These are phyloP conservation scores for Tipula helvola DNA, from an alignment of 2,888 invertebrate species.

Conservation along the genomic window DNA sequence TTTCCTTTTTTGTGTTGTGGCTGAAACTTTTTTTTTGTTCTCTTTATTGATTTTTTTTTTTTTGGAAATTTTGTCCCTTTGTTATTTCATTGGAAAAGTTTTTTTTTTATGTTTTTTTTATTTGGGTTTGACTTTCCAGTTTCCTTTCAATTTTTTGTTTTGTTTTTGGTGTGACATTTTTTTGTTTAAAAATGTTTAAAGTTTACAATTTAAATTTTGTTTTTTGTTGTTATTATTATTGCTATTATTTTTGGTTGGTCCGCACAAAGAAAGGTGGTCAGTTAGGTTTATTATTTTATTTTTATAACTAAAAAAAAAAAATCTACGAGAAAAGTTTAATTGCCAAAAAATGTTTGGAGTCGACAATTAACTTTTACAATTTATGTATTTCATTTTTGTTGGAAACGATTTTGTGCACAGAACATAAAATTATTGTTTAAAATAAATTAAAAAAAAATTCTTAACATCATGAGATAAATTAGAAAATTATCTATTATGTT, in stretches of 20 bases:
- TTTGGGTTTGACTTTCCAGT: neutral
- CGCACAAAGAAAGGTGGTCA: neutral
- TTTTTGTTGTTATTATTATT: neutral
- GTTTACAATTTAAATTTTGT: neutral
- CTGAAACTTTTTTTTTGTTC: neutral
- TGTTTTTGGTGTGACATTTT: neutral
- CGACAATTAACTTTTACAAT: neutral
- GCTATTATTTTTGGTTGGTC: neutral
- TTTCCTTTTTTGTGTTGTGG: neutral
- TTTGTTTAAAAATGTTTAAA: neutral
- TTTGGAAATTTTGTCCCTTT: neutral
- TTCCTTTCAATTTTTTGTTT: neutral
- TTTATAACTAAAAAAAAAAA: neutral
- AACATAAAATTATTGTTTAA: neutral
- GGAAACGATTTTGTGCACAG: neutral
- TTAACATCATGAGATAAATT: neutral
- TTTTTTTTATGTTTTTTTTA: neutral
- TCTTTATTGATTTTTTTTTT: neutral
- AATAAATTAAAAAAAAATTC: neutral
- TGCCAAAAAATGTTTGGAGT: neutral
- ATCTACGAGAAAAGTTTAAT: neutral
- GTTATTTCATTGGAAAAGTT: neutral
- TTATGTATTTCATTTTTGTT: neutral
- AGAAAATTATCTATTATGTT: neutral
- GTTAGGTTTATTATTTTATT: neutral